Conservation (phyloP, 2,113 vertebrate genomes). For the Irena cyanogastra region DNA sequence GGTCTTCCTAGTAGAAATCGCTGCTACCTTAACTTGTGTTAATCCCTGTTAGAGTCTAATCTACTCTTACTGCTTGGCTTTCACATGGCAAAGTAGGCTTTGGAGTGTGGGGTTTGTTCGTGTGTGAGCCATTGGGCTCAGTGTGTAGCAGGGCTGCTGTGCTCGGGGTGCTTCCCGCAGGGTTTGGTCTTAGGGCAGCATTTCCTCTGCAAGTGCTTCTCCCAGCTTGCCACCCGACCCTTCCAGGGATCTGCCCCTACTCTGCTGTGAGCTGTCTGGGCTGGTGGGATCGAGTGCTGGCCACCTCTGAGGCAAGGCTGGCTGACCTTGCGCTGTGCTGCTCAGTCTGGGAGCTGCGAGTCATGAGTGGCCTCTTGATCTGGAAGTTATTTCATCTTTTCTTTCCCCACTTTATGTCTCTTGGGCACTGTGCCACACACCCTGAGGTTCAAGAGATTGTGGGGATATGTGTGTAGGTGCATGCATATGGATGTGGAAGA, state of each 20-base stretch:
- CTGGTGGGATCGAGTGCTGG: background rate
- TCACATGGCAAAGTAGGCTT: constrained; percentile 1
- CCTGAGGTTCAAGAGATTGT: background rate
- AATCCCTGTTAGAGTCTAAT: constrained; percentile 58
- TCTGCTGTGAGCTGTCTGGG: background rate
- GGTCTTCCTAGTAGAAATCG: background rate
- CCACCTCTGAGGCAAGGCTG: background rate
- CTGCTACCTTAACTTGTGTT: constrained; percentile 26
- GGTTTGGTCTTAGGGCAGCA: background rate
- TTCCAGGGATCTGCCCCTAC: background rate
- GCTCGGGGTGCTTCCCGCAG: background rate
- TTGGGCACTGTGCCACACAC: rapidly evolving
- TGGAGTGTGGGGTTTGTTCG: background rate
- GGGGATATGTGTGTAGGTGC: rapidly evolving
- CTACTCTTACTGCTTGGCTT: constrained; percentile 33
- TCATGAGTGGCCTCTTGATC: background rate
- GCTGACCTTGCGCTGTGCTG: background rate
- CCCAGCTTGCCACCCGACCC: rapidly evolving
- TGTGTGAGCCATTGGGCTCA: background rate
- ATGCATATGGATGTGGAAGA: background rate
- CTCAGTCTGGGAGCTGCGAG: background rate
- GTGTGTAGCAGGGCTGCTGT: background rate
- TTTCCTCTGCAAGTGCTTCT: background rate
- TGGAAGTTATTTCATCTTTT: background rate
- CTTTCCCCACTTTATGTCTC: background rate